phyloP scores from a whole-genome alignment of 2,888 invertebrate species.

The Hydraecia micacea region DNA sequence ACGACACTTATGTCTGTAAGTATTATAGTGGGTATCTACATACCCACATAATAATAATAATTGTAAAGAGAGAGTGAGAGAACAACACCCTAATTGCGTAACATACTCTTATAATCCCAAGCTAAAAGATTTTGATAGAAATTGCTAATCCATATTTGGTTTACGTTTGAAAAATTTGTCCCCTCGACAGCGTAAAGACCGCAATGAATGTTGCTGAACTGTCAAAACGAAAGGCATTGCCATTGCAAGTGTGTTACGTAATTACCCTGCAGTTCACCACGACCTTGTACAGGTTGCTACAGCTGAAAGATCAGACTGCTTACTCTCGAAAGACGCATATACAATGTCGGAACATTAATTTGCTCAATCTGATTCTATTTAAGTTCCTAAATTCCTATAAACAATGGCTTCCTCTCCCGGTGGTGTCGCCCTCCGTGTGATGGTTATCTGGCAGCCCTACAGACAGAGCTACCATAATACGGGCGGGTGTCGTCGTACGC shows the following conservation, averaged over 20 bases:
- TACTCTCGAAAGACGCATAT: background rate
- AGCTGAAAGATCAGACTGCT: background rate
- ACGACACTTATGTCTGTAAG: too few relatives aligned
- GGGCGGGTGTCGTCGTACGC: slow-evolving; percentile 74
- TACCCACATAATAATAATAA: background rate
- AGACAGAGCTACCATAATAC: slow-evolving; percentile 67
- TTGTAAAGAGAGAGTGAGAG: background rate
- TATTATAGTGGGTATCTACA: too few relatives aligned
- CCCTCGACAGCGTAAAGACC: background rate
- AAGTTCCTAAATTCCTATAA: slow-evolving; percentile 40
- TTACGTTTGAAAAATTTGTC: background rate
- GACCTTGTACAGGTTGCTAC: background rate
- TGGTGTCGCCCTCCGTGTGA: slow-evolving; percentile 40
- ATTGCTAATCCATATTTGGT: background rate
- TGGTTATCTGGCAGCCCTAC: slow-evolving; percentile 60
- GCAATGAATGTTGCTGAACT: background rate
- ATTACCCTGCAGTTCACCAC: background rate
- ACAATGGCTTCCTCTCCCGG: slow-evolving; percentile 60
- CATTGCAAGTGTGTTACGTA: background rate
- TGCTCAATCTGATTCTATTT: slow-evolving; percentile 11
- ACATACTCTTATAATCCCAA: background rate
- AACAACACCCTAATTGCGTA: background rate
- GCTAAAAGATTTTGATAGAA: background rate
- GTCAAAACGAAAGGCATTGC: background rate
- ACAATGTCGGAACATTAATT: background rate